Evolutionary conservation across 1,140 invertebrate genomes (phyloP), one percentile per base, ranked within the genome.

Genomic region (Drosophila tani): DNA sequence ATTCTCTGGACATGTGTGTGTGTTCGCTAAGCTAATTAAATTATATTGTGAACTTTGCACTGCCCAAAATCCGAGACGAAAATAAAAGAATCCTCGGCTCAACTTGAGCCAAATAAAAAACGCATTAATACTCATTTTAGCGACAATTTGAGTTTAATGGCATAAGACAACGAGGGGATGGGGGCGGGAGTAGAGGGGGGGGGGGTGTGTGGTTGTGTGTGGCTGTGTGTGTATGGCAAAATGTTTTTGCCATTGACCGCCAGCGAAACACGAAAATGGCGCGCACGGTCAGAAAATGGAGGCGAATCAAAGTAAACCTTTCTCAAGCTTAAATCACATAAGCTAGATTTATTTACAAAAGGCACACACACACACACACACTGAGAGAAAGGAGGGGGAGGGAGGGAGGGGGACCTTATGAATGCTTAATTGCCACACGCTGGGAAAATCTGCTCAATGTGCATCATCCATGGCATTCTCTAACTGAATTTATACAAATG

Each of bases 291-390:
- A 88, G 63, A 63, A 76, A 80, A 59, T 76, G 79, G 64, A 82
- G 66, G 81, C 86, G 32, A 90, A 85, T 75, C 68, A 90, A 82
- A 79, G 75, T 82, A 90, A 90, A 90, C 85, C 85, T 90, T 90
- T 90, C 85, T 84, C 85, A 82, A 90, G 79, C 82, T 63, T 74
- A 62, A 77, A 83, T 79, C 84, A 63, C 71, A 86, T 86, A 77
- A 88, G 77, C 76, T 88, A 88, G 81, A 88, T 88, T 88, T 88
- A 88, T 88, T 79, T 81, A 88, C 85, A 88, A 90, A 88, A 90
- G 84, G 50, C 80, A 17, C 43, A 69, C 47, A 67, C 56, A 64
- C 43, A 41, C 19, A 40, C 8, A 43, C 17, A 63, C 14, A 43
- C 14, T 12, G n/a, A 19, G 2, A 19, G 17, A 35, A 1, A 8